Conservation (phyloP, 2,113 vertebrate genomes). For the Tychaedon coryphoeus region DNA sequence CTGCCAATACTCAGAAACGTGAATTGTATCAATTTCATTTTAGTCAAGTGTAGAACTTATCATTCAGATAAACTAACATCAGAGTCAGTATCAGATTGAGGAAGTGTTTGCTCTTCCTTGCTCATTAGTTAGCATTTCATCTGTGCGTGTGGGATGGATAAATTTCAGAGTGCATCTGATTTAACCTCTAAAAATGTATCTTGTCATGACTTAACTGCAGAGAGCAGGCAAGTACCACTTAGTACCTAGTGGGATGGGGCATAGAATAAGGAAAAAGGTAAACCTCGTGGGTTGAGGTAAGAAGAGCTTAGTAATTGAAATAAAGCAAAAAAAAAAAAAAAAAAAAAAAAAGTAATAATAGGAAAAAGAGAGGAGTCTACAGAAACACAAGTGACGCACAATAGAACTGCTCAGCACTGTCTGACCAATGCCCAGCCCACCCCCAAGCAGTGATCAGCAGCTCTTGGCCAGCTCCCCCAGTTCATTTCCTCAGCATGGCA, state of each 20-base stretch:
- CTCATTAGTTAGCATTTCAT: constrained; percentile 59
- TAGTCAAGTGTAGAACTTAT: not conserved
- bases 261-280: not conserved
- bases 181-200: not conserved
- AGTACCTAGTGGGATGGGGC: not conserved
- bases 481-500: not conserved
- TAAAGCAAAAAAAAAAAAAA: not conserved
- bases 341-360: not conserved
- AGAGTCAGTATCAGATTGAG: not conserved
- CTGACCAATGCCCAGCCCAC: not conserved
- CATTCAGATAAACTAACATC: not conserved
- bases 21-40: not conserved
- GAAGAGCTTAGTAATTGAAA: not conserved
- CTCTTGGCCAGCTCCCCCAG: not conserved
- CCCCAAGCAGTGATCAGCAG: not conserved
- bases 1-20: not conserved
- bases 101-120: constrained; percentile 31
- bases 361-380: not conserved
- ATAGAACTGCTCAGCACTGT: not conserved
- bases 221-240: not conserved
- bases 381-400: not conserved
- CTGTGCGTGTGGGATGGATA: not conserved
- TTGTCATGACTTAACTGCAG: not conserved
- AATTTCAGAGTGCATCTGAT: not conserved
- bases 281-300: not conserved